Percentiles rank a stretch among this genome's conserved stretches.
Conservation (phyloP, 2,113 vertebrate genomes). For the Dicrurus megarhynchus region DNA sequence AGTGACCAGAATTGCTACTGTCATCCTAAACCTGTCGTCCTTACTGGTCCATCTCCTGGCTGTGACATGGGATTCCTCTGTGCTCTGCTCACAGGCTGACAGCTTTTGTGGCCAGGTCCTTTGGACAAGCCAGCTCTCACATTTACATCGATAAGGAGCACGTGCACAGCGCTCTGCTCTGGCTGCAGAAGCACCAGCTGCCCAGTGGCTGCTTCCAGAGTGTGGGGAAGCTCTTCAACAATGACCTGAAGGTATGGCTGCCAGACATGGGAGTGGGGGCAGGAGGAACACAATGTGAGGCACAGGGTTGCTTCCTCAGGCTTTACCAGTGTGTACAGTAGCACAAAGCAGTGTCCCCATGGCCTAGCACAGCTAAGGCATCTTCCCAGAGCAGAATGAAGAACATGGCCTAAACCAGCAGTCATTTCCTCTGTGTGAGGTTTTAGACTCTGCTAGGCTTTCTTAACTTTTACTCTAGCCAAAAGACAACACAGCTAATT, state of each 20-base stretch:
- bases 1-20: not conserved
- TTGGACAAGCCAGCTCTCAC: conserved; percentile 68
- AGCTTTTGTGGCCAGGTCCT: conserved; percentile 77
- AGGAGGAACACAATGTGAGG: not conserved
- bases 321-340: not conserved
- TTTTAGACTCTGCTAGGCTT: not conserved
- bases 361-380: not conserved
- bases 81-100: conserved; percentile 74
- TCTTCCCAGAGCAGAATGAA: not conserved
- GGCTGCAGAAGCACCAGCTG: conserved; percentile 70
- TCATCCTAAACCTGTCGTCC: not conserved
- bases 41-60: not conserved
- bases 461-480: not conserved
- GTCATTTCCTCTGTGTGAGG: not conserved
- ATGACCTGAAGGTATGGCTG: conserved; percentile 76
- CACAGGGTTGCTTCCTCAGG: not conserved
- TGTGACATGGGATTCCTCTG: not conserved
- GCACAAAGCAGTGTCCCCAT: not conserved
- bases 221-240: conserved; percentile 76
- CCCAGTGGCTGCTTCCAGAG: conserved; percentile 75
- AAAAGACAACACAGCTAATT: not conserved
- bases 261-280: not conserved
- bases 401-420: not conserved
- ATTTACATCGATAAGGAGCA: conserved; percentile 66
- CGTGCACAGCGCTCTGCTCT: conserved; percentile 41